Evolutionary conservation across 2,113 vertebrate genomes (phyloP).

Genomic region (Microtus montanus): DNA sequence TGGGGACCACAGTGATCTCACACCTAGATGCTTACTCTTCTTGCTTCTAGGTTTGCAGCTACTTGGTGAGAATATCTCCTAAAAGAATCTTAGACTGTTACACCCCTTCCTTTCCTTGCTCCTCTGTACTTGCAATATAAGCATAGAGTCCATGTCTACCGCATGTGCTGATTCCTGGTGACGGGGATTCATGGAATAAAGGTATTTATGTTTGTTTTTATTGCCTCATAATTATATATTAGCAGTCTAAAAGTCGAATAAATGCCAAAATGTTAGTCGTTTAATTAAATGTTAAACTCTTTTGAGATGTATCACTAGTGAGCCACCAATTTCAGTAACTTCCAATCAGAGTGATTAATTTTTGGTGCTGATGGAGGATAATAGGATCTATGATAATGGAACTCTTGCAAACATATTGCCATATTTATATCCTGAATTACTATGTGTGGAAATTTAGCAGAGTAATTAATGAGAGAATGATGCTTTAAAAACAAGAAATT

Average conservation of each 20-base stretch:
- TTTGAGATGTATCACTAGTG: conserved; percentile 25
- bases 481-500: conserved; percentile 43
- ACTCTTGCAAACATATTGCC: conserved; percentile 60
- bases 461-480: conserved; percentile 69
- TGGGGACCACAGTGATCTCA: background rate
- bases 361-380: conserved; percentile 20
- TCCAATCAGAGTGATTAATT: conserved; percentile 37
- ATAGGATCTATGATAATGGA: conserved; percentile 49
- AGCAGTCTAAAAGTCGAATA: conserved; percentile 37
- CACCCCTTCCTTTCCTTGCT: background rate
- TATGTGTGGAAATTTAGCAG: conserved; percentile 58
- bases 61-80: background rate
- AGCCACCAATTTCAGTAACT: conserved; percentile 34
- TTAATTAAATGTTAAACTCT: conserved; percentile 14
- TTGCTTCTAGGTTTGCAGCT: background rate
- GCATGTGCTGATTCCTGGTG: background rate
- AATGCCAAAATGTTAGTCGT: conserved; percentile 18
- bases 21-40: background rate
- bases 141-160: background rate
- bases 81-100: background rate
- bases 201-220: background rate
- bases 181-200: background rate
- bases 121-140: conserved; percentile 30
- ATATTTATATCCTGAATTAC: conserved; percentile 63
- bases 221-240: conserved; percentile 1